Evolutionary conservation across 1,140 invertebrate species (phyloP).

Genomic region (Lycorma delicatula): DNA sequence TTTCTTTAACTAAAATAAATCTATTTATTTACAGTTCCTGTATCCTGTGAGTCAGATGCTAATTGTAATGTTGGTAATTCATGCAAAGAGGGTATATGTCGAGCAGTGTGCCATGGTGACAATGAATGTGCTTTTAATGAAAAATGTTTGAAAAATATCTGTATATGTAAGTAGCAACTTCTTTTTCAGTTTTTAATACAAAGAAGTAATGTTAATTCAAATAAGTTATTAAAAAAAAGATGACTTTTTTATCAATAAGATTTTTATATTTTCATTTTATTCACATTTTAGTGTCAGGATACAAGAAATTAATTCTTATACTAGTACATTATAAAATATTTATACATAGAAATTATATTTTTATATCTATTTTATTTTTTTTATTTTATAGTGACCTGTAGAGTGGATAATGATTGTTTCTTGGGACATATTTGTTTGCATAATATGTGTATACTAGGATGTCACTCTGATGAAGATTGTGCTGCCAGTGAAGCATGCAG

Average conservation of each 20-base stretch:
- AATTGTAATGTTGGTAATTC: conserved; percentile 60
- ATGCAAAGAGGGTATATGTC: conserved; percentile 70
- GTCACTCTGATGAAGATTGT: conserved; percentile 78
- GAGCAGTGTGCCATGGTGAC: conserved; percentile 63
- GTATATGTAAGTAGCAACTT: conserved; percentile 54
- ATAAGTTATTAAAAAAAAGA: too few species aligned
- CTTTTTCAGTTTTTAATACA: conserved; percentile 1
- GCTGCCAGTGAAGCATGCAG: conserved; percentile 69
- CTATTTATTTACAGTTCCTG: conserved; percentile 50
- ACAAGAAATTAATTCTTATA: too few species aligned
- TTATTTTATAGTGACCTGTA: conserved; percentile 62
- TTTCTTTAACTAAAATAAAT: neutral
- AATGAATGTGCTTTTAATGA: conserved; percentile 84
- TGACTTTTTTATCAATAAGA: too few species aligned
- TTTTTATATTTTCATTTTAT: too few species aligned
- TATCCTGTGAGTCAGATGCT: conserved; percentile 56
- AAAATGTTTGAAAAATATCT: conserved; percentile 71
- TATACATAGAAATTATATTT: too few species aligned
- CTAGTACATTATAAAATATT: too few species aligned
- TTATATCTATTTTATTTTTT: too few species aligned
- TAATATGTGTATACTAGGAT: conserved; percentile 78
- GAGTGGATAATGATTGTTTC: conserved; percentile 85
- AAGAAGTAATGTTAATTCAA: too few species aligned
- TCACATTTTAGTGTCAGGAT: too few species aligned
- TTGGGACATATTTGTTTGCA: conserved; percentile 78